Evolutionary conservation across 37 sponge, comb jelly and placozoan species (phyloP).

Genomic region (Tethya wilhelma): DNA sequence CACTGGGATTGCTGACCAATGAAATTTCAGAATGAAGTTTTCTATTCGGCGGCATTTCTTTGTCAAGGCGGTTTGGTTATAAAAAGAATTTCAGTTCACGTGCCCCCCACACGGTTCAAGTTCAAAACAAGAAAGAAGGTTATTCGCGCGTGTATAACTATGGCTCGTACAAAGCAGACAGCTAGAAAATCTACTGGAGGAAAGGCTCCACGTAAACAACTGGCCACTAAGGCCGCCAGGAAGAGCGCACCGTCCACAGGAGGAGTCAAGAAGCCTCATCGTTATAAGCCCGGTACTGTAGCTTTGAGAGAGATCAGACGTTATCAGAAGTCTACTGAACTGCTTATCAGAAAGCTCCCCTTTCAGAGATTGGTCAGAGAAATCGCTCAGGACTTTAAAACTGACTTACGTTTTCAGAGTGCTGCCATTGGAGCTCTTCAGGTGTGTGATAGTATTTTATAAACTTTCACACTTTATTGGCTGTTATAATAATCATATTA

Average conservation of each 20-base stretch:
- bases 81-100: background rate
- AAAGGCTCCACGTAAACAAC: conserved; percentile 98
- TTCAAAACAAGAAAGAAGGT: conserved; percentile 2
- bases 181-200: conserved; percentile 99
- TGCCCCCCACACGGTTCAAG: background rate
- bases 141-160: conserved; percentile 15
- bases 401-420: conserved; percentile 99
- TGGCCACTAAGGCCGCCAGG: conserved; percentile 99
- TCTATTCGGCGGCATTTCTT: too few relatives aligned
- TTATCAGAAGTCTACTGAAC: conserved; percentile 99
- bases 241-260: conserved; percentile 99
- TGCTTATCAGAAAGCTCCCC: conserved; percentile 96
- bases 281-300: conserved; percentile 99
- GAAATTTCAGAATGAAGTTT: conserved; percentile 32
- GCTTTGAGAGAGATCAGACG: conserved; percentile 98
- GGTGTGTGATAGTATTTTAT: conserved; percentile 63
- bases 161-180: conserved; percentile 99
- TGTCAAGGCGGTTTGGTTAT: background rate
- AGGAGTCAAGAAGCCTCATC: conserved; percentile 99
- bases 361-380: conserved; percentile 98
- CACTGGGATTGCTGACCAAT: conserved; percentile 52
- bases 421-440: conserved; percentile 99
- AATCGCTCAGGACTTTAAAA: conserved; percentile 99
- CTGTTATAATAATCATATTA: background rate
- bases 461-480: background rate